Evolutionary conservation across 1,140 invertebrate genomes (phyloP), one percentile per base, ranked within the genome.

Genomic region (Dendroctonus valens): DNA sequence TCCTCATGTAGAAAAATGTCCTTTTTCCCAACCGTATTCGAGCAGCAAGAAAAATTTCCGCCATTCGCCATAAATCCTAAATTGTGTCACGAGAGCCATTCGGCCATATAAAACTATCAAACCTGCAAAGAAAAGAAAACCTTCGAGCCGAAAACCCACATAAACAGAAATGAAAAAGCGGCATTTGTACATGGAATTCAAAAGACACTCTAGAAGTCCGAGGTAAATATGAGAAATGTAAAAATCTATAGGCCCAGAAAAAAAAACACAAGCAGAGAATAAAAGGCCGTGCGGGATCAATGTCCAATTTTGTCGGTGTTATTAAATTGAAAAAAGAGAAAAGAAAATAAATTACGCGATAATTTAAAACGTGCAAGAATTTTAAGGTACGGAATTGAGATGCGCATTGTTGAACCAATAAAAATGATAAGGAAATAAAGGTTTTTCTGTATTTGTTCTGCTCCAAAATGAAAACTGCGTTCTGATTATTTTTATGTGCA

Each of bases 311-410:
- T 41, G 26, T 61, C 41, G 48, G 57, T 52, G 48, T 52, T 61
- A 52, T 52, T 61, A 61, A 61, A 61, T 61, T 61, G 59, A 59
- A 61, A 61, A 50, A 48, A 48, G 49, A 51, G 48, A 51, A 61
- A 61, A 40, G 48, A 52, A 61, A 61, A 61, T 61, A 52, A 61
- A 52, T 39, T 61, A 7, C 15, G 42, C 26, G 38, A 41, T 26
- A 61, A 61, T 61, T 61, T 61, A 61, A 61, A 61, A 61, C 59
- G 59, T 61, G 59, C 48, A 48, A 61, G 15, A 52, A 52, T 61
- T 61, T 40, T 52, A 41, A 61, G 52, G 14, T 40, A 52, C 14
- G 38, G 48, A 61, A 39, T 39, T 39, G 7, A 40, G 38, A 60
- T 49, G 7, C 26, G 26, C 26, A 14, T 14, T 14, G 12, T 40